Conservation (phyloP, 2,113 vertebrate genomes). For the Rattus rattus region DNA sequence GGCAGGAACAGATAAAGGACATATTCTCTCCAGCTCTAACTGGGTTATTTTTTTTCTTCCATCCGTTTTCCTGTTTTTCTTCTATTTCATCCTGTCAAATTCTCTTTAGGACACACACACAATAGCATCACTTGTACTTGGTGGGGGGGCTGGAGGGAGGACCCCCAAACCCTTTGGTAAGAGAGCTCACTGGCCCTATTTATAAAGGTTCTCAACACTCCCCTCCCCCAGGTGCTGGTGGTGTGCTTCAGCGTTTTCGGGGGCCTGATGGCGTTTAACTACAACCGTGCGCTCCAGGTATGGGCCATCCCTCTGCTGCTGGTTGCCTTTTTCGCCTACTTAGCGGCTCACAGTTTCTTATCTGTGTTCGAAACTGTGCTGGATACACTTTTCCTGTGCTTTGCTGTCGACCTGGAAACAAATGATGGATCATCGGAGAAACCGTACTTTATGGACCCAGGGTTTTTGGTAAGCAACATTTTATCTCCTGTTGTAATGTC, state of each 20-base stretch:
- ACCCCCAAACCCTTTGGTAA: background rate
- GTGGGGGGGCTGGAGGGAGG: too few species aligned
- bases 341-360: slow-evolving; percentile 88
- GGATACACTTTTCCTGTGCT: slow-evolving; percentile 87
- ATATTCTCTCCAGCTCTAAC: background rate
- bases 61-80: background rate
- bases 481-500: background rate
- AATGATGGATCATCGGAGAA: slow-evolving; percentile 88
- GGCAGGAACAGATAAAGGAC: background rate
- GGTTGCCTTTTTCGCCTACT: slow-evolving; percentile 86
- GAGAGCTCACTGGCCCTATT: background rate
- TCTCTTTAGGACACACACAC: background rate
- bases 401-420: slow-evolving; percentile 88
- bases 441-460: slow-evolving; percentile 88
- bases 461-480: slow-evolving; percentile 86
- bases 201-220: background rate
- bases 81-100: background rate
- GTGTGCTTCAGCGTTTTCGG: slow-evolving; percentile 89
- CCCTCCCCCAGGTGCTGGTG: slow-evolving; percentile 85
- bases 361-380: slow-evolving; percentile 88
- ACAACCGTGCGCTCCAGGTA: slow-evolving; percentile 85
- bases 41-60: background rate
- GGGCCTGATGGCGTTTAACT: slow-evolving; percentile 91
- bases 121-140: background rate
- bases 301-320: slow-evolving; percentile 89